Evolutionary conservation across 2,113 vertebrate genomes (phyloP).

Genomic region (Amphiprion percula): DNA sequence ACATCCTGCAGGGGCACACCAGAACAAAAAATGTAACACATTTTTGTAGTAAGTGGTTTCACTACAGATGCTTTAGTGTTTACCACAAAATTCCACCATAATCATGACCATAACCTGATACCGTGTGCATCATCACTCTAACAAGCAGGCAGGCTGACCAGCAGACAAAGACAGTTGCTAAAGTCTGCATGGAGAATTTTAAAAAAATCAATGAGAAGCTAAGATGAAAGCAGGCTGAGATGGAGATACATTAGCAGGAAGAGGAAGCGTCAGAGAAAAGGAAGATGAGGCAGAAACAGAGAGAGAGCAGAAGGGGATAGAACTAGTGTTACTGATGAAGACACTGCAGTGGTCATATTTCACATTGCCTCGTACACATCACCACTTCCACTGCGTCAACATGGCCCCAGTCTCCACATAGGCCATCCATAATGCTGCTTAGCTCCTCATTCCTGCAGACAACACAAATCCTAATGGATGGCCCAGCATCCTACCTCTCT

Average conservation of each 20-base stretch:
- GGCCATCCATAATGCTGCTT: conserved; percentile 17
- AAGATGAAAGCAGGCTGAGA: background rate
- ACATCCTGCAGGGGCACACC: no score
- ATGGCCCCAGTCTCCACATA: conserved; percentile 20
- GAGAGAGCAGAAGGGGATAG: background rate
- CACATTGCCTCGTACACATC: conserved; percentile 26
- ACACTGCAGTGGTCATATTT: conserved; percentile 67
- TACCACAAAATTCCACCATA: no score
- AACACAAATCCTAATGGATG: background rate
- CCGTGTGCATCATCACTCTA: background rate
- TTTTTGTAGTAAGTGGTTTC: no score
- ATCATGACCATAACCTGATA: no score
- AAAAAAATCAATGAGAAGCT: conserved; percentile 13
- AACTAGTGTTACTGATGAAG: conserved; percentile 42
- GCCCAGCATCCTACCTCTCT: background rate
- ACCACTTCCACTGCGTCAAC: conserved; percentile 40
- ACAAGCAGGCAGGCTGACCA: background rate
- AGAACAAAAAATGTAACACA: no score
- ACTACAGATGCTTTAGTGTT: no score
- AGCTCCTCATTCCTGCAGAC: conserved; percentile 29
- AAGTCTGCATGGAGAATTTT: background rate
- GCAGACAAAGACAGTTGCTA: background rate
- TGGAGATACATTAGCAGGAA: background rate
- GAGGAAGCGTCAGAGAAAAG: background rate
- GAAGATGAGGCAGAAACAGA: background rate